These are phyloP conservation scores for Allygus modestus DNA, from an alignment of 2,888 invertebrate species.

Conservation along the genomic window DNA sequence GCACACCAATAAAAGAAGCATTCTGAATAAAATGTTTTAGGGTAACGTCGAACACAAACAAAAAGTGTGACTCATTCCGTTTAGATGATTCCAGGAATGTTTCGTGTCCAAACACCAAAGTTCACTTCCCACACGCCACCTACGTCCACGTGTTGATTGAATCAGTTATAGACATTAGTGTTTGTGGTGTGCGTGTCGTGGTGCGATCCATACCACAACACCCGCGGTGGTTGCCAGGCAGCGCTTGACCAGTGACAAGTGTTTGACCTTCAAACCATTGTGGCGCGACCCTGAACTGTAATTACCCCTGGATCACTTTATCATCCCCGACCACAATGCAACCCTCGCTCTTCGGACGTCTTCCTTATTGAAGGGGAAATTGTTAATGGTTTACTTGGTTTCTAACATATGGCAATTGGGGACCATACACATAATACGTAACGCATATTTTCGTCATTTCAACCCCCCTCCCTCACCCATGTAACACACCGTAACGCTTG, in stretches of 20 bases:
- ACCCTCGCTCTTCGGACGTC: neutral
- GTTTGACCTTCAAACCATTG: slow-evolving; percentile 45
- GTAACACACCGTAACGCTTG: too few relatives aligned
- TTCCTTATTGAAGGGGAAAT: slow-evolving; percentile 30
- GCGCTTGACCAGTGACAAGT: neutral
- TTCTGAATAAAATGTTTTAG: too few relatives aligned
- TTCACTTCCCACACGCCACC: neutral
- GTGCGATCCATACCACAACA: neutral
- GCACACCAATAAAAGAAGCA: too few relatives aligned
- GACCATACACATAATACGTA: too few relatives aligned
- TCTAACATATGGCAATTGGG: too few relatives aligned
- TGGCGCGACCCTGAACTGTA: slow-evolving; percentile 19
- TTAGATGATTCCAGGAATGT: neutral
- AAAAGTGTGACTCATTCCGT: too few relatives aligned
- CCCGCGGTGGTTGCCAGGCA: neutral
- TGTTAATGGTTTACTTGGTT: too few relatives aligned
- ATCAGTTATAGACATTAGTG: neutral
- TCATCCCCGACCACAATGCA: neutral
- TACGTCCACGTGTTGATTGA: neutral
- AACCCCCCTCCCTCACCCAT: too few relatives aligned
- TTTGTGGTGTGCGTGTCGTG: neutral
- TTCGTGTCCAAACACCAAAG: neutral
- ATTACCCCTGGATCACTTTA: slow-evolving; percentile 39
- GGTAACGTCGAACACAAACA: too few relatives aligned
- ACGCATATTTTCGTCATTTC: too few relatives aligned